Evolutionary conservation across 2,888 invertebrate species (phyloP).

Genomic region (Zeuzera pyrina): DNA sequence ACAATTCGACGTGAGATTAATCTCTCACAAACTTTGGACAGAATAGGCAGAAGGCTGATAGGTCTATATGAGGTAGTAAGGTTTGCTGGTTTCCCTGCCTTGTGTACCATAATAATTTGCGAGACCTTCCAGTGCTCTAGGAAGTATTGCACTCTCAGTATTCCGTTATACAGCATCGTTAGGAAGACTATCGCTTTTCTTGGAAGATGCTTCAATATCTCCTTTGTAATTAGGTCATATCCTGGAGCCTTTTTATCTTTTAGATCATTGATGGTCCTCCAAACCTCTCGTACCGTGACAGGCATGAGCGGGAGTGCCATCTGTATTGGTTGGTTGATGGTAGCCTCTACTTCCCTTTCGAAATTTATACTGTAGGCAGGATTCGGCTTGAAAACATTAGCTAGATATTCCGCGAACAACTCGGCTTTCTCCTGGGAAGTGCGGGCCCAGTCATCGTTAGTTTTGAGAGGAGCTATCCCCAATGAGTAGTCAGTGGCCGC

Average conservation of each 20-base stretch:
- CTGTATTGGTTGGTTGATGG: constrained; percentile 1
- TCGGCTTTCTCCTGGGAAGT: background rate
- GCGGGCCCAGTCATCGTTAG: background rate
- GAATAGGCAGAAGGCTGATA: no score
- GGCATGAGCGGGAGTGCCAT: constrained; percentile 3
- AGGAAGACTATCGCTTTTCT: constrained; percentile 12
- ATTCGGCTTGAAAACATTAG: constrained; percentile 1
- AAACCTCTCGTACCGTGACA: constrained; percentile 3
- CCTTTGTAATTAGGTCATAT: constrained; percentile 15
- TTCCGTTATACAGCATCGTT: constrained; percentile 10
- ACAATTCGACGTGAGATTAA: no score
- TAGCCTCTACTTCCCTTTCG: constrained; percentile 1
- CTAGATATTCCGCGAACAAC: background rate
- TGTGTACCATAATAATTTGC: no score
- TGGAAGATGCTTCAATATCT: constrained; percentile 11
- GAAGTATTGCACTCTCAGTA: constrained; percentile 8
- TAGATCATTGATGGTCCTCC: background rate
- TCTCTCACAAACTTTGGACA: no score
- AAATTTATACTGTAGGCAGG: background rate
- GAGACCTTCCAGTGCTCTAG: no score
- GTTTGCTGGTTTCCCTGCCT: no score
- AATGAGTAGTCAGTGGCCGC: no score
- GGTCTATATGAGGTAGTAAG: no score
- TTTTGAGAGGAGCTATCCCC: background rate
- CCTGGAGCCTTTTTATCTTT: constrained; percentile 15